phyloP scores from a whole-genome alignment of 2,797 vertebrate species.

The Coregonus ussuriensis region DNA sequence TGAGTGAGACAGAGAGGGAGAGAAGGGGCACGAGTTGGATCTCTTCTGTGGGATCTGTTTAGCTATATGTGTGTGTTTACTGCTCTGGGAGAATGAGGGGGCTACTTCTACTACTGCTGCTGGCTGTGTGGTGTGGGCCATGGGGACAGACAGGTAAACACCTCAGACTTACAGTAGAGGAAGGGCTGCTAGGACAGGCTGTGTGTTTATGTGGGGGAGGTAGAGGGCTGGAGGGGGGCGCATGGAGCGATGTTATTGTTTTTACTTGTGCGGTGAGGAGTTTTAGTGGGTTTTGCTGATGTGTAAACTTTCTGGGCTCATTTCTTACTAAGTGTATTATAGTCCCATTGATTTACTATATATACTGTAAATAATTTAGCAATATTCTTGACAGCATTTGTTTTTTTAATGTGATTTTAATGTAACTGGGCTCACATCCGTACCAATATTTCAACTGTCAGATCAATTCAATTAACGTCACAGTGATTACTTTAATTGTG shows the following conservation, averaged over 20 bases:
- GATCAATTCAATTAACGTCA: constrained; percentile 16
- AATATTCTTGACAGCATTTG: background rate
- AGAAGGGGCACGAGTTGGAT: constrained; percentile 26
- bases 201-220: constrained; percentile 6
- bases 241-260: background rate
- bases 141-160: constrained; percentile 65
- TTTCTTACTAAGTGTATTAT: constrained; percentile 37
- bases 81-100: constrained; percentile 42
- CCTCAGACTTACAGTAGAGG: background rate
- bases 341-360: background rate
- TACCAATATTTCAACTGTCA: constrained; percentile 15
- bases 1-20: constrained; percentile 11
- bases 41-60: constrained; percentile 29
- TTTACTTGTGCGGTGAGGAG: constrained; percentile 23
- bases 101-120: constrained; percentile 48
- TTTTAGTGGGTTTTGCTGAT: constrained; percentile 57
- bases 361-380: background rate
- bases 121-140: constrained; percentile 57
- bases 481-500: constrained; percentile 22
- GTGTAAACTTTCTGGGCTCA: constrained; percentile 53
- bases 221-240: constrained; percentile 27
- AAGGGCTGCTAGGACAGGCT: constrained; percentile 6
- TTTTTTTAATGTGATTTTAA: background rate
- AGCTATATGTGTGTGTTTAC: constrained; percentile 33
- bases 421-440: background rate